phyloP scores from a whole-genome alignment of 2,113 vertebrate species.

The Coptodon bakossiorum region DNA sequence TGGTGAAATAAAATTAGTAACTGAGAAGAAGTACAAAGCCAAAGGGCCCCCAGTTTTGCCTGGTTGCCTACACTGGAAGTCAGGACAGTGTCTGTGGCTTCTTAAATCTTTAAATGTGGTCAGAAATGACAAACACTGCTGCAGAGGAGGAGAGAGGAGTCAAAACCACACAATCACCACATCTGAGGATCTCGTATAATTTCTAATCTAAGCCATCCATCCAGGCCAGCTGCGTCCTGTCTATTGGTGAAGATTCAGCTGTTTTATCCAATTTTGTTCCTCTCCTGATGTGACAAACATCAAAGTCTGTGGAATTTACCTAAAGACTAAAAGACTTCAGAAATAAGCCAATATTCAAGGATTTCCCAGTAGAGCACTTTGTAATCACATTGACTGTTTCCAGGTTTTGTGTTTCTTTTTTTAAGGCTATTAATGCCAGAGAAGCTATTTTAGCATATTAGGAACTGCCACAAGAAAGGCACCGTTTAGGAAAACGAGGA shows the following conservation, averaged over 20 bases:
- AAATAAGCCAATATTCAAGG: background rate
- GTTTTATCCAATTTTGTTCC: conserved; percentile 3
- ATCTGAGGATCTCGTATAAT: conserved; percentile 34
- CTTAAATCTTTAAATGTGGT: conserved; percentile 14
- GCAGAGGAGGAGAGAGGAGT: background rate
- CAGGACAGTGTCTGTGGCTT: conserved; percentile 11
- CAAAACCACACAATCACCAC: conserved; percentile 19
- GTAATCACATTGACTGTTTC: background rate
- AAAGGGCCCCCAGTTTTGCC: background rate
- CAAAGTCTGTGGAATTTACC: conserved; percentile 19
- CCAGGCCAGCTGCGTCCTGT: conserved; percentile 20
- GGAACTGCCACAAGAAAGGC: conserved; percentile 16
- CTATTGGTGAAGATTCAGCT: background rate
- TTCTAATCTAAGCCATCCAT: conserved; percentile 17
- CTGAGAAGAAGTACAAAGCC: background rate
- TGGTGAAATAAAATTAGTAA: background rate
- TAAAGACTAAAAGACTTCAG: conserved; percentile 5
- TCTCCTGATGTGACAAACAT: conserved; percentile 14
- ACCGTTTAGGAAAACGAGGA: background rate
- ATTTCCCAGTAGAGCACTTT: background rate
- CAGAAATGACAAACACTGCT: conserved; percentile 28
- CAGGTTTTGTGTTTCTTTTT: background rate
- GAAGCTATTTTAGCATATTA: background rate
- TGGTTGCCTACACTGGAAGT: background rate
- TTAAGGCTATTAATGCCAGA: background rate